Percentiles rank a stretch among this genome's conserved stretches.
Evolutionary conservation across 23 tunicate species (phyloP).

Genomic region (Ascidia mentula): DNA sequence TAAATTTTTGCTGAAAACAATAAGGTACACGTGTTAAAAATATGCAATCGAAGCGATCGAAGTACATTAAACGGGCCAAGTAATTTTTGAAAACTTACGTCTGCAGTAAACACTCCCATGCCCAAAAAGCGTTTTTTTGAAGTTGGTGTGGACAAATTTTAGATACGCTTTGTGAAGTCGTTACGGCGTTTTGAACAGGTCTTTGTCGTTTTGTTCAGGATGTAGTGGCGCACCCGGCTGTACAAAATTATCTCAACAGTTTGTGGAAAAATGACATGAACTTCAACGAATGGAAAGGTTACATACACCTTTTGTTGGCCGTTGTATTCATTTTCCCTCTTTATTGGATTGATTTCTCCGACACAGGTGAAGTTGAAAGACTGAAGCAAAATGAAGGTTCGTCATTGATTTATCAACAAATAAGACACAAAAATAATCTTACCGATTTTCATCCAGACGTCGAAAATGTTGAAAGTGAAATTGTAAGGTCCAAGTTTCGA

Average conservation of each 20-base stretch:
- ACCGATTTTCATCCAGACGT: not conserved
- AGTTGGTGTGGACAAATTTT: too few species aligned
- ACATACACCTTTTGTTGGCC: not conserved
- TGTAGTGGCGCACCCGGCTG: constrained; percentile 65
- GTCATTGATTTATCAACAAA: too few species aligned
- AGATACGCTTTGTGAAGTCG: too few species aligned
- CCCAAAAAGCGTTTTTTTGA: too few species aligned
- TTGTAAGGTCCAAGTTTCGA: not conserved
- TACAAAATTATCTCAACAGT: constrained; percentile 54
- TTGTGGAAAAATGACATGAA: constrained; percentile 64
- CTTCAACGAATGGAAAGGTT: not conserved
- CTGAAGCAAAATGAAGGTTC: not conserved
- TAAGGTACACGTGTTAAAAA: too few species aligned
- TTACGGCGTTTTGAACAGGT: too few species aligned
- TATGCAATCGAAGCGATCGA: too few species aligned
- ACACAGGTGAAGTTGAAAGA: not conserved
- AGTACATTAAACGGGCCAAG: too few species aligned
- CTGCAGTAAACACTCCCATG: too few species aligned
- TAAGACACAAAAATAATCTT: too few species aligned
- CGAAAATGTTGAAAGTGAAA: not conserved
- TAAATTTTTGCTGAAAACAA: too few species aligned
- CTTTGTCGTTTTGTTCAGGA: constrained; percentile 18
- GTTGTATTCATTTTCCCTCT: not conserved
- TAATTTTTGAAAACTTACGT: too few species aligned
- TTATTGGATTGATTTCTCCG: not conserved